Evolutionary conservation across 2,888 invertebrate genomes (phyloP).

Genomic region (Mythimna vitellina): DNA sequence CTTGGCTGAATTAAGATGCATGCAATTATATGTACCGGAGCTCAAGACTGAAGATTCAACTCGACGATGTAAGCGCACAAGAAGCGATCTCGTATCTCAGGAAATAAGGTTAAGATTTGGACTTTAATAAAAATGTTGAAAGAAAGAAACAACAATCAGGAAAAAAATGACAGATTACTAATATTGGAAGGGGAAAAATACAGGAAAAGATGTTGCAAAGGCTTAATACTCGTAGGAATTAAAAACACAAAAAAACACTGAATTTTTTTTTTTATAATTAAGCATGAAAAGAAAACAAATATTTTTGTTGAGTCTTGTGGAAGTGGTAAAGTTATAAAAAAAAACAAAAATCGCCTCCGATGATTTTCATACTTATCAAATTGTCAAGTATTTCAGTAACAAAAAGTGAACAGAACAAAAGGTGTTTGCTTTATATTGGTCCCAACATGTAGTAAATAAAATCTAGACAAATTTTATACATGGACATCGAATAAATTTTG

Average conservation of each 20-base stretch:
- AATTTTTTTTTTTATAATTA: too few species aligned
- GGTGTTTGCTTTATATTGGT: background rate
- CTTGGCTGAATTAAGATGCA: too few species aligned
- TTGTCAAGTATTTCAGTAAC: conserved; percentile 2
- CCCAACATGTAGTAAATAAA: conserved; percentile 4
- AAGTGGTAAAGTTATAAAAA: background rate
- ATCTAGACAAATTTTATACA: background rate
- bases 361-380: background rate
- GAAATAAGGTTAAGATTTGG: background rate
- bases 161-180: background rate
- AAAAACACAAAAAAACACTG: background rate
- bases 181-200: background rate
- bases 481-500: conserved; percentile 10
- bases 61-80: too few species aligned
- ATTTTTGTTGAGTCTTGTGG: background rate
- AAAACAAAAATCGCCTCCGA: background rate
- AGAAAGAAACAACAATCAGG: background rate
- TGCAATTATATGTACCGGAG: too few species aligned
- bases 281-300: too few species aligned
- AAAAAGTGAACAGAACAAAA: background rate
- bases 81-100: too few species aligned
- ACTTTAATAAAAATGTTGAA: background rate
- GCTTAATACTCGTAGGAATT: background rate
- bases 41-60: too few species aligned
- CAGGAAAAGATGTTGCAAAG: background rate